These are phyloP conservation scores for Chlorodrepanis virens DNA, from an alignment of 2,113 vertebrate species.

Conservation along the genomic window DNA sequence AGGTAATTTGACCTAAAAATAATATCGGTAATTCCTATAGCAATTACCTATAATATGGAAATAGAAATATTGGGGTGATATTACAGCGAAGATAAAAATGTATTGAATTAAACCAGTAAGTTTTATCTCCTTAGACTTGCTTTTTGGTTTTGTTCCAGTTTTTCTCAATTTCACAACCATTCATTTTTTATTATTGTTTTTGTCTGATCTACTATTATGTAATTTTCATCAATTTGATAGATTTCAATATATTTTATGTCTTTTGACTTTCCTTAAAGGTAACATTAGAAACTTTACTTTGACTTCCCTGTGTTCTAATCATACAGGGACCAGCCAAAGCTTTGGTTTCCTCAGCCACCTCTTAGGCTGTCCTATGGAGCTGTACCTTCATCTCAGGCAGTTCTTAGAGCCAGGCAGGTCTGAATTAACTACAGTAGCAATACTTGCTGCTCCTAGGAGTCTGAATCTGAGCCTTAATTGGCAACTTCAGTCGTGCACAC, in stretches of 20 bases:
- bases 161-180: background rate
- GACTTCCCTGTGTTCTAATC: background rate
- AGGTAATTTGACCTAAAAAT: too few species aligned
- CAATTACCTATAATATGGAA: background rate
- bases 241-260: background rate
- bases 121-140: background rate
- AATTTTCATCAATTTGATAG: background rate
- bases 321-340: background rate
- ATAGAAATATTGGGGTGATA: background rate
- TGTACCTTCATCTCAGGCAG: background rate
- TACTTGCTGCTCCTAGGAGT: background rate
- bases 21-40: too few species aligned
- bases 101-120: background rate
- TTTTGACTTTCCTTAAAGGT: background rate
- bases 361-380: rapidly evolving
- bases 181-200: rapidly evolving
- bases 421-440: background rate
- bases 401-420: background rate
- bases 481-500: background rate
- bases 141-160: rapidly evolving
- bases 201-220: background rate
- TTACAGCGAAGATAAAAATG: background rate
- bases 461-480: background rate
- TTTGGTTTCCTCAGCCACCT: background rate
- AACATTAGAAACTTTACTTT: background rate